Evolutionary conservation across 2,888 invertebrate species (phyloP).

Genomic region (Drosophila niveifrons): DNA sequence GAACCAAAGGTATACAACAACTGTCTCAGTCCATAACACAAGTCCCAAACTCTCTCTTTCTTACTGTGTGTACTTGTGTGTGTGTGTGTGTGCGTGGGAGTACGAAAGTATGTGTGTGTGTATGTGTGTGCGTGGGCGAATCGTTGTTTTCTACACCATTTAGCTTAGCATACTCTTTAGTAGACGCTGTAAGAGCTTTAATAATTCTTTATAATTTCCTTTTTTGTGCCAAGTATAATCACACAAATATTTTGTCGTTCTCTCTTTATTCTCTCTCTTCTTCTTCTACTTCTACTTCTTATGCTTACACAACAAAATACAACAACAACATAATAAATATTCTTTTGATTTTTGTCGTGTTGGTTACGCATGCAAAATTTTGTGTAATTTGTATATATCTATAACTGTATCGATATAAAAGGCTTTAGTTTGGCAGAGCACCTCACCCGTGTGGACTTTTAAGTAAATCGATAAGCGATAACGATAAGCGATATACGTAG

Average conservation of each 20-base stretch:
- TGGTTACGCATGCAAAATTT: conserved; percentile 60
- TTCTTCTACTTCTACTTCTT: conserved; percentile 19
- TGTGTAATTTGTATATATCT: conserved; percentile 52
- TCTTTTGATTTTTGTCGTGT: conserved; percentile 48
- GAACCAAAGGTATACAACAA: conserved; percentile 83
- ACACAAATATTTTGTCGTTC: conserved; percentile 59
- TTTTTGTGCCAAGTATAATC: conserved; percentile 33
- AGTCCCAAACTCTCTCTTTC: conserved; percentile 8
- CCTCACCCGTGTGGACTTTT: conserved; percentile 83
- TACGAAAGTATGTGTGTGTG: conserved; percentile 14
- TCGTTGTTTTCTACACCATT: conserved; percentile 46
- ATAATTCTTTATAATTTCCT: conserved; percentile 50
- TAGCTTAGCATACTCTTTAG: conserved; percentile 59
- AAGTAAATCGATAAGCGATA: conserved; percentile 61
- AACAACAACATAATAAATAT: conserved; percentile 16
- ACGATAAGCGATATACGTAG: conserved; percentile 8
- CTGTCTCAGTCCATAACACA: conserved; percentile 42
- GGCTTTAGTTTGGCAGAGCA: conserved; percentile 82
- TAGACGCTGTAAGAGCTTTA: conserved; percentile 59
- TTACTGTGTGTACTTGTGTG: conserved; percentile 9
- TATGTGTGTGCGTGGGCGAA: conserved; percentile 27
- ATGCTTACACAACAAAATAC: conserved; percentile 45
- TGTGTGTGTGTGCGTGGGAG: conserved; percentile 10
- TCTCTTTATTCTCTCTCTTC: conserved; percentile 56
- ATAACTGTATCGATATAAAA: conserved; percentile 57